phyloP scores from a whole-genome alignment of 2,888 invertebrate genomes.

The Tipula confusa region DNA sequence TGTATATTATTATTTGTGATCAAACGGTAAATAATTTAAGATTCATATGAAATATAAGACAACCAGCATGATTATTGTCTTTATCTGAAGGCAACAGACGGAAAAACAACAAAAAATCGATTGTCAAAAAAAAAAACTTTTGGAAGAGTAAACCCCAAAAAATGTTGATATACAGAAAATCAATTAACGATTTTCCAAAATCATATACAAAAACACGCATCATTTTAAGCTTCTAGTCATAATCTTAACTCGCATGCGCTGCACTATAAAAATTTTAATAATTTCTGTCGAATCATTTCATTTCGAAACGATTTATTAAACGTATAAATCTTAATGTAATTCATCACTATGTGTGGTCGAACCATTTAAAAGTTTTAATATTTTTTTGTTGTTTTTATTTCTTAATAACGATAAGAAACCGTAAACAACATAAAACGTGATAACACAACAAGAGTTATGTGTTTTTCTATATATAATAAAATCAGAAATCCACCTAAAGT shows the following conservation, averaged over 20 bases:
- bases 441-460: conserved; percentile 12
- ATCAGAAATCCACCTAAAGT: background rate
- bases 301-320: background rate
- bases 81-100: background rate
- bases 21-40: background rate
- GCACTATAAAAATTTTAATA: background rate
- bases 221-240: background rate
- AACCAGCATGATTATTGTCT: background rate
- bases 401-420: background rate
- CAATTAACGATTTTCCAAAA: background rate
- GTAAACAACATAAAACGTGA: conserved; percentile 3
- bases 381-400: background rate
- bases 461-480: background rate
- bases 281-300: background rate
- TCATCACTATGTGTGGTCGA: conserved; percentile 3
- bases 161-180: background rate
- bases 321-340: background rate
- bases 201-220: background rate
- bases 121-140: background rate
- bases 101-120: background rate
- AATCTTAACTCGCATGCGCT: background rate
- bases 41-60: background rate
- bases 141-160: background rate
- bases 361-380: background rate
- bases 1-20: too few relatives aligned